These are phyloP conservation scores for Protobothrops flavoviridis DNA, from an alignment of 2,113 vertebrate species.

Conservation along the genomic window DNA sequence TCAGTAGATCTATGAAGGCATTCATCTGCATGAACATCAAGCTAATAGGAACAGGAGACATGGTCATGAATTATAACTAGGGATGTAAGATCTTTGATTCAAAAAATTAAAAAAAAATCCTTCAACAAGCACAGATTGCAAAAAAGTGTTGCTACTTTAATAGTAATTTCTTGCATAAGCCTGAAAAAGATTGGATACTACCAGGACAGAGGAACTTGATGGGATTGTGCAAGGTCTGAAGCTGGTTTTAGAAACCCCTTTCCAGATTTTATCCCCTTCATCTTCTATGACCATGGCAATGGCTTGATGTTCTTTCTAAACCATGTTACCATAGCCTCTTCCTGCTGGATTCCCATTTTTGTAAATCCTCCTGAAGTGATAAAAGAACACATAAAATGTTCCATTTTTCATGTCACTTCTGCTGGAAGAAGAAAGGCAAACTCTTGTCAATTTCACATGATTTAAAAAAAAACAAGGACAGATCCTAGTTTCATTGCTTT, in stretches of 20 bases:
- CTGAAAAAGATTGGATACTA: background rate
- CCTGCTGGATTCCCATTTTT: background rate
- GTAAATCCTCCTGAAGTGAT: background rate
- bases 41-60: background rate
- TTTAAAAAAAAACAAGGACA: background rate
- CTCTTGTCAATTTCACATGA: background rate
- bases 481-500: background rate
- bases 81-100: background rate
- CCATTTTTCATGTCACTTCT: background rate
- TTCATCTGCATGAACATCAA: background rate
- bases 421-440: background rate
- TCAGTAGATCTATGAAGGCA: background rate
- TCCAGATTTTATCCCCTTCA: background rate
- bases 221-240: background rate
- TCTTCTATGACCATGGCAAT: background rate
- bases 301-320: background rate
- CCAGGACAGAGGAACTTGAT: background rate
- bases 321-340: background rate
- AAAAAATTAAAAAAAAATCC: background rate
- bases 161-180: background rate
- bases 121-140: background rate
- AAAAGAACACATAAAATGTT: background rate
- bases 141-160: background rate
- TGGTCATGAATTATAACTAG: background rate
- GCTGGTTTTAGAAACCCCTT: background rate